Evolutionary conservation across 92 coral and sea anemone genomes (phyloP).

Genomic region (Meandrina meandrites): DNA sequence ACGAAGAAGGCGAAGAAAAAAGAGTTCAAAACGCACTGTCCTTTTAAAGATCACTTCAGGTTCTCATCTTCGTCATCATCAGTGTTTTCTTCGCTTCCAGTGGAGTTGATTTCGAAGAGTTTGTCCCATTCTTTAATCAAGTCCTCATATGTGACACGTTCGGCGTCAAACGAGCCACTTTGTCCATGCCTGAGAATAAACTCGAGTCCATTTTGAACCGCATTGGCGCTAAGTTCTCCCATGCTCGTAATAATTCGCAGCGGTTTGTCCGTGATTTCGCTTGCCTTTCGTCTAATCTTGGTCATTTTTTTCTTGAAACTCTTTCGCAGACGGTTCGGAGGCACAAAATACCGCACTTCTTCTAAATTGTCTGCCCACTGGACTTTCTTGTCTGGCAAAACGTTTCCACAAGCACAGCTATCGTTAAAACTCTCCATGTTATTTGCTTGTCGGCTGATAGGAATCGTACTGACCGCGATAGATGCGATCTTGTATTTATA

Average conservation of each 20-base stretch:
- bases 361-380: slow-evolving; percentile 89
- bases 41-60: background rate
- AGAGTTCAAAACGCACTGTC: background rate
- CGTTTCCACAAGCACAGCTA: background rate
- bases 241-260: slow-evolving; percentile 75
- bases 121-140: slow-evolving; percentile 84
- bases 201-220: slow-evolving; percentile 76
- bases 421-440: slow-evolving; percentile 26
- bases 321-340: slow-evolving; percentile 70
- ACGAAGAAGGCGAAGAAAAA: background rate
- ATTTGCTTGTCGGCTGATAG: background rate
- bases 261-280: slow-evolving; percentile 87
- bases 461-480: background rate
- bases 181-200: slow-evolving; percentile 83
- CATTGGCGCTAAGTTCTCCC: slow-evolving; percentile 81
- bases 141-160: slow-evolving; percentile 75
- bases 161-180: slow-evolving; percentile 85
- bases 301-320: slow-evolving; percentile 69
- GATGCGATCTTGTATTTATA: background rate
- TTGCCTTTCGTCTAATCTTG: slow-evolving; percentile 72
- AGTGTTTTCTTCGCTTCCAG: slow-evolving; percentile 26
- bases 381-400: slow-evolving; percentile 52
- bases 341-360: slow-evolving; percentile 76
- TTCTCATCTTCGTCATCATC: slow-evolving; percentile 46
- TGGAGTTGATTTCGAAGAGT: slow-evolving; percentile 66